Percentiles rank a stretch among this genome's conserved stretches.
These are phyloP conservation scores for Leptobrachium ailaonicum DNA, from an alignment of 2,113 vertebrate genomes.

Conservation along the genomic window DNA sequence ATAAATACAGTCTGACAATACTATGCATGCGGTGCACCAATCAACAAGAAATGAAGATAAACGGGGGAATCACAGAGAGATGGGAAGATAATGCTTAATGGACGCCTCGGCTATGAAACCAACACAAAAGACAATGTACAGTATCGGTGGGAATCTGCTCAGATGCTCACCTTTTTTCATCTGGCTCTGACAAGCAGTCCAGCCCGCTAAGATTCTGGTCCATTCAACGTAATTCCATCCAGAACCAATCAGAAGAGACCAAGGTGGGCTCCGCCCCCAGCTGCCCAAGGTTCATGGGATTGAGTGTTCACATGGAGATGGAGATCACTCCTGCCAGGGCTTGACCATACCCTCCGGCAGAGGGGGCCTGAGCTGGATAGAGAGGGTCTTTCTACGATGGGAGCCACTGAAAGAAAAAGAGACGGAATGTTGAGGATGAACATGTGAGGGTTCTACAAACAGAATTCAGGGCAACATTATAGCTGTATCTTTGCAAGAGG, in stretches of 20 bases:
- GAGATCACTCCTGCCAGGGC: constrained; percentile 47
- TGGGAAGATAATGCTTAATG: too few relatives aligned
- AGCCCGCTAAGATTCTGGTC: constrained; percentile 83
- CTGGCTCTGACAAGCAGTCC: constrained; percentile 80
- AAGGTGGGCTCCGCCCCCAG: constrained; percentile 60
- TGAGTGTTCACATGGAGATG: constrained; percentile 38
- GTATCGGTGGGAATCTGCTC: not conserved
- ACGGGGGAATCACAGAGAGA: too few relatives aligned
- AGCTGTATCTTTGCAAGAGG: too few relatives aligned
- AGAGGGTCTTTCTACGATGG: constrained; percentile 1
- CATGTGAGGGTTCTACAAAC: too few relatives aligned
- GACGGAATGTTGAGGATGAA: not conserved
- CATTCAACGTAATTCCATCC: constrained; percentile 83
- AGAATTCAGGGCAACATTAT: too few relatives aligned
- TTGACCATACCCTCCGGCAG: constrained; percentile 35
- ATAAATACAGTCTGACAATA: too few relatives aligned
- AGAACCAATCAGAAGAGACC: constrained; percentile 64
- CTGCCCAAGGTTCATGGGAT: constrained; percentile 51
- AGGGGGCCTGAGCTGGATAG: constrained; percentile 11
- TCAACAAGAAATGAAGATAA: too few relatives aligned
- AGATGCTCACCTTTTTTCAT: constrained; percentile 71
- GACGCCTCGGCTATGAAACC: too few relatives aligned
- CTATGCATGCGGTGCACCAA: too few relatives aligned
- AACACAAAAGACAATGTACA: too few relatives aligned
- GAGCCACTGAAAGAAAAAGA: constrained; percentile 56